These are phyloP conservation scores for Asbolus verrucosus DNA, from an alignment of 1,140 invertebrate genomes.

Conservation along the genomic window DNA sequence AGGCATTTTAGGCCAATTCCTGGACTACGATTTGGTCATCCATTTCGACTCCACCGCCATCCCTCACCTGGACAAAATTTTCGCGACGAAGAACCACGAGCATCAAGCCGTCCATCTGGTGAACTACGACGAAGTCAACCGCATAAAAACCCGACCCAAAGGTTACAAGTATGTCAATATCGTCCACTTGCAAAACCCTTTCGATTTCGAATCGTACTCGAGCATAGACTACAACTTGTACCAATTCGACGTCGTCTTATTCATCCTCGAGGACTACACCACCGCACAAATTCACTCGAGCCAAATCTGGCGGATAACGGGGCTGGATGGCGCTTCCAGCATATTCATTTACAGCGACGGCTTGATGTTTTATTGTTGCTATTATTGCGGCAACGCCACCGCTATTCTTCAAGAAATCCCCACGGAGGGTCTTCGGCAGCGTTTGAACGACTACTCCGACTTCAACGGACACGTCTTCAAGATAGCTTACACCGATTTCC, in stretches of 20 bases:
- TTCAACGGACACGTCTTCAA: conserved; percentile 47
- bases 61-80: not conserved
- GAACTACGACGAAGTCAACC: conserved; percentile 26
- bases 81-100: not conserved
- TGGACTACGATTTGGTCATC: conserved; percentile 33
- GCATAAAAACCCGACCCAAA: conserved; percentile 20
- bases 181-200: conserved; percentile 19
- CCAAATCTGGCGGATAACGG: conserved; percentile 31
- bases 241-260: conserved; percentile 15
- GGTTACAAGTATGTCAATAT: conserved; percentile 37
- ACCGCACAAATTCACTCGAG: not conserved
- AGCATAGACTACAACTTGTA: conserved; percentile 4
- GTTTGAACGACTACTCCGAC: conserved; percentile 32
- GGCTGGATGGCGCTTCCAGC: conserved; percentile 20
- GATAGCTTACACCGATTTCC: conserved; percentile 39
- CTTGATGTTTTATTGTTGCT: conserved; percentile 29
- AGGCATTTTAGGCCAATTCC: conserved; percentile 23
- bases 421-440: not conserved
- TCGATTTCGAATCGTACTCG: conserved; percentile 40
- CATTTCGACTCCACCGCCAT: conserved; percentile 31
- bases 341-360: conserved; percentile 14
- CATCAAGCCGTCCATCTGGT: not conserved
- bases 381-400: conserved; percentile 33
- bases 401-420: conserved; percentile 23
- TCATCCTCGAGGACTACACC: too few relatives aligned